Percentiles rank a stretch among this genome's conserved stretches.
Evolutionary conservation across 2,888 invertebrate species (phyloP).

Genomic region (Drosophila limbata): DNA sequence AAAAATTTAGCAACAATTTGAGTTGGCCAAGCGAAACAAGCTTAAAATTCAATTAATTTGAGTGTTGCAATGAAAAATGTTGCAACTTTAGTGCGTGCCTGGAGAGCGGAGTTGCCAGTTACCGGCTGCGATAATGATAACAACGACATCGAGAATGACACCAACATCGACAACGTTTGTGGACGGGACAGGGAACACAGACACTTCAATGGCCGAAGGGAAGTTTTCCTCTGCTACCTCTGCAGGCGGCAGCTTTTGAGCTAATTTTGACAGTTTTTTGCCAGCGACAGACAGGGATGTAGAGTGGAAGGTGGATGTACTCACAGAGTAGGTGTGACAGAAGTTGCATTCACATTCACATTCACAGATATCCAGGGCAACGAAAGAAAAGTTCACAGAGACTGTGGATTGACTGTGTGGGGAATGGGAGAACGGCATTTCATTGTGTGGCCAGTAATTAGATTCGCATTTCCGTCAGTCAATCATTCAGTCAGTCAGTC

Average conservation of each 20-base stretch:
- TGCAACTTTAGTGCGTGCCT: conserved; percentile 71
- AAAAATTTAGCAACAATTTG: conserved; percentile 70
- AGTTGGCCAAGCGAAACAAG: conserved; percentile 60
- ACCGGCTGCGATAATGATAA: conserved; percentile 23
- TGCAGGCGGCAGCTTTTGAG: conserved; percentile 52
- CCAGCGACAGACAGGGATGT: conserved; percentile 50
- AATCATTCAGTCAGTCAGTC: background rate
- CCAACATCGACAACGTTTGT: conserved; percentile 21
- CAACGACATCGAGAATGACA: conserved; percentile 29
- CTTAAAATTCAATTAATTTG: conserved; percentile 78
- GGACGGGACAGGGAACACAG: conserved; percentile 19
- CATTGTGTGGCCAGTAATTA: conserved; percentile 72
- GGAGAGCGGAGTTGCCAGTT: conserved; percentile 22
- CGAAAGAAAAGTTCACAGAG: conserved; percentile 62
- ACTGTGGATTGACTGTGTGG: background rate
- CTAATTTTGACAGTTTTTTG: conserved; percentile 70
- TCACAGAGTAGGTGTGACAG: conserved; percentile 18
- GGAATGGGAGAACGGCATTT: conserved; percentile 34
- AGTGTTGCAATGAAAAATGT: conserved; percentile 71
- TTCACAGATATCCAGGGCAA: conserved; percentile 68
- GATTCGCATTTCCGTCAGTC: conserved; percentile 56
- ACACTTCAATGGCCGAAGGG: conserved; percentile 31
- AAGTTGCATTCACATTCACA: conserved; percentile 23
- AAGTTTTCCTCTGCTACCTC: conserved; percentile 54
- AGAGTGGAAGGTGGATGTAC: background rate